Conservation (phyloP, 2,888 invertebrate genomes). For the Tinea semifulvella region DNA sequence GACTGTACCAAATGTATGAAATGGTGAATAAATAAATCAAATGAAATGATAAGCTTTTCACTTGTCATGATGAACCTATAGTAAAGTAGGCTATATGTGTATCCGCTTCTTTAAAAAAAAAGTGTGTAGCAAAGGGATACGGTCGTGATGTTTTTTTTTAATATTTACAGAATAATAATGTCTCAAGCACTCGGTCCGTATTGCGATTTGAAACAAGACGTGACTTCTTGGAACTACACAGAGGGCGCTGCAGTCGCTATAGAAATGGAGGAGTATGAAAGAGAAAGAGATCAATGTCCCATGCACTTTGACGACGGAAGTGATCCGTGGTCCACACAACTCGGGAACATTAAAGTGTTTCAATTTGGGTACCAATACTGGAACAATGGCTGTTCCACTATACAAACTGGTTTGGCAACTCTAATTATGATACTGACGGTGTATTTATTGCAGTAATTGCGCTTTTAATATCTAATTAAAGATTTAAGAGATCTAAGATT, state of each 20-base stretch:
- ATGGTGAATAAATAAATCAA: too few relatives aligned
- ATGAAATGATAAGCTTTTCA: too few relatives aligned
- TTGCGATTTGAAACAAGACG: constrained; percentile 90
- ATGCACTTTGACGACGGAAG: constrained; percentile 96
- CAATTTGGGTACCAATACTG: constrained; percentile 46
- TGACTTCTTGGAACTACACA: constrained; percentile 86
- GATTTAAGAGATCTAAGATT: too few relatives aligned
- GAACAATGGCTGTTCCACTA: constrained; percentile 30
- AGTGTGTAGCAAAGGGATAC: too few relatives aligned
- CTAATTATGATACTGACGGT: constrained; percentile 26
- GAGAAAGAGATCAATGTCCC: constrained; percentile 95
- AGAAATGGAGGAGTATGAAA: constrained; percentile 90
- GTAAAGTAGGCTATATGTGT: too few relatives aligned
- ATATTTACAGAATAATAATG: constrained; percentile 60
- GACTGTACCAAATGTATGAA: too few relatives aligned
- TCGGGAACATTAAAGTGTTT: constrained; percentile 78
- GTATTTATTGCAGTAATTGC: too few relatives aligned
- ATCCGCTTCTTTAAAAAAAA: too few relatives aligned
- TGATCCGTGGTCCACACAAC: constrained; percentile 82
- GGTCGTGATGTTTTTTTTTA: too few relatives aligned
- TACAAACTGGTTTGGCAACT: constrained; percentile 26
- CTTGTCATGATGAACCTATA: too few relatives aligned
- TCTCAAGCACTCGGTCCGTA: constrained; percentile 91
- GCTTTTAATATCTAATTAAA: too few relatives aligned
- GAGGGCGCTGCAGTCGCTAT: constrained; percentile 94